phyloP scores from a whole-genome alignment of 2,797 vertebrate genomes.

The Lepidocolaptes lacrymiger region DNA sequence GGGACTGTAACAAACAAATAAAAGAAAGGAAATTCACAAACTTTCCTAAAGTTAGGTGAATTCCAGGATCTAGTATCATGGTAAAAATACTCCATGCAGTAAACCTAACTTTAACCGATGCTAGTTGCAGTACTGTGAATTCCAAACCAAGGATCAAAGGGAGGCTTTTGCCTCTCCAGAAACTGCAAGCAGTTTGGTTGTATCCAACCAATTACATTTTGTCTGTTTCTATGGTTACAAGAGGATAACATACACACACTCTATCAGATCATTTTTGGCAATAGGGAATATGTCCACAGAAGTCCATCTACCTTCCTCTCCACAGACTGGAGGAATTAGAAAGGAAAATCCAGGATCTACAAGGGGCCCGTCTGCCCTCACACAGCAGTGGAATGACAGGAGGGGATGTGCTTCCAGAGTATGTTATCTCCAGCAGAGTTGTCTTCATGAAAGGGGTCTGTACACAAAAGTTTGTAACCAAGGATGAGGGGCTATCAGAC shows the following conservation, averaged over 20 bases:
- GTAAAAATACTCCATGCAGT: not conserved
- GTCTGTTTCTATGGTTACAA: slow-evolving; percentile 20
- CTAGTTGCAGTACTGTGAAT: not conserved
- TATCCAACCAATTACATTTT: not conserved
- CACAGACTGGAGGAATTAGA: not conserved
- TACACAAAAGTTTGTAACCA: not conserved
- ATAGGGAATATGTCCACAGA: not conserved
- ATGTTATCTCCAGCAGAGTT: not conserved
- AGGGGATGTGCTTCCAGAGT: not conserved
- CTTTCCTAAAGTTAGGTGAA: not conserved
- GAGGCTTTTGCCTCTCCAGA: not conserved
- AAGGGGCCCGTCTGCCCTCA: not conserved
- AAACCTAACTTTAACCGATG: not conserved
- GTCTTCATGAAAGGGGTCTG: not conserved
- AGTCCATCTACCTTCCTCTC: not conserved
- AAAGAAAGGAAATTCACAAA: not conserved
- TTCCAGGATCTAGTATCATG: not conserved
- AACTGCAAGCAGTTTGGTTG: not conserved
- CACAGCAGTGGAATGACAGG: not conserved
- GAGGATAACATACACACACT: not conserved
- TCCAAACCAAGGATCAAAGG: not conserved
- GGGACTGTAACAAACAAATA: not conserved
- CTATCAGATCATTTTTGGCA: not conserved
- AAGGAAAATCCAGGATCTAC: not conserved
- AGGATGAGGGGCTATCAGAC: not conserved